Conservation (phyloP, 2,797 vertebrate species). For the Phataginus tricuspis region DNA sequence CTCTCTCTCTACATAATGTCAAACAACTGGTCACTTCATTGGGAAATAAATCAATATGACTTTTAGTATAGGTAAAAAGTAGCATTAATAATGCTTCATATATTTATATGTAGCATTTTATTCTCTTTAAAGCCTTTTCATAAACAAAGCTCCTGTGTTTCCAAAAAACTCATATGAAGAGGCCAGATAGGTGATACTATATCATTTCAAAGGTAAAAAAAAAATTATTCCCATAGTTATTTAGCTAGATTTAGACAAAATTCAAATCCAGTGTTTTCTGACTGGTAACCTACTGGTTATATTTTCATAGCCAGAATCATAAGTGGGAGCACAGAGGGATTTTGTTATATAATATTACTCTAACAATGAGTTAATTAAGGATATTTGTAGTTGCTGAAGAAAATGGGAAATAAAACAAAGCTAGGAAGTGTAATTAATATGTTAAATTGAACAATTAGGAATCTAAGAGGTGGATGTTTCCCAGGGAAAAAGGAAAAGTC, state of each 20-base stretch:
- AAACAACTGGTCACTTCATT: constrained; percentile 42
- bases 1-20: neutral
- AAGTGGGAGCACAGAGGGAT: neutral
- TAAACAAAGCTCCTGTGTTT: neutral
- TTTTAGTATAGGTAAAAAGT: neutral
- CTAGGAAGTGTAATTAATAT: neutral
- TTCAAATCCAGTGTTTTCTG: neutral
- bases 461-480: neutral
- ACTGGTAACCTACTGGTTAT: neutral
- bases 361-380: neutral
- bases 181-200: neutral
- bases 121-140: constrained; percentile 13
- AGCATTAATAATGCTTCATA: neutral
- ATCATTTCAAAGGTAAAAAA: constrained; percentile 16
- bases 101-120: neutral
- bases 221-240: neutral
- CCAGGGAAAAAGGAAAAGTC: neutral
- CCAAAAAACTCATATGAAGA: neutral
- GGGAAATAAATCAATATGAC: constrained; percentile 26
- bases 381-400: neutral
- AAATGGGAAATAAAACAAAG: neutral
- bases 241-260: neutral
- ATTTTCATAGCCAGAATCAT: neutral
- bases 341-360: neutral
- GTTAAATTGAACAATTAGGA: neutral